phyloP scores from a whole-genome alignment of 1,140 invertebrate genomes.

The Popillia japonica region DNA sequence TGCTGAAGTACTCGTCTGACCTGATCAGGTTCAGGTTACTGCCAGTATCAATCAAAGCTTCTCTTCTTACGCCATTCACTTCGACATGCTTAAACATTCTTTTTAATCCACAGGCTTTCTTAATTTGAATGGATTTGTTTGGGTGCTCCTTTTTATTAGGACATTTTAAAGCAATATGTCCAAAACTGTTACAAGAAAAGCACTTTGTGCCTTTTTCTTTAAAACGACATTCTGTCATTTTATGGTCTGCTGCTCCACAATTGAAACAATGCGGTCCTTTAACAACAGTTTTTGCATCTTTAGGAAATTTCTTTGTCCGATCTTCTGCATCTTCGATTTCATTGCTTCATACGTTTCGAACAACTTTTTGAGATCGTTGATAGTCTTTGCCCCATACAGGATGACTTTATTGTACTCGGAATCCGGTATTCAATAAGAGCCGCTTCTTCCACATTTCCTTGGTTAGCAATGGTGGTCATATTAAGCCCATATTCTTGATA shows the following conservation, averaged over 20 bases:
- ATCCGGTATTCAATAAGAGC: constrained; percentile 10
- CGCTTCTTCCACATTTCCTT: not conserved
- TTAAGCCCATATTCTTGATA: constrained; percentile 15
- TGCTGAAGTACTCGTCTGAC: not conserved
- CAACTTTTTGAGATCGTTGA: not conserved
- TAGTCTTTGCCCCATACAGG: not conserved
- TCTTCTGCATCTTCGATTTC: not conserved
- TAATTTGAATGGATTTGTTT: constrained; percentile 18
- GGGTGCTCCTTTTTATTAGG: not conserved
- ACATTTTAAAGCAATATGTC: constrained; percentile 39
- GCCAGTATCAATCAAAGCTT: constrained; percentile 41
- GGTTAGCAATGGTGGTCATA: constrained; percentile 1
- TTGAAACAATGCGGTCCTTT: not conserved
- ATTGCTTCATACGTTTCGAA: not conserved
- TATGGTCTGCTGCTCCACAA: constrained; percentile 8
- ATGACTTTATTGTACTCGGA: not conserved
- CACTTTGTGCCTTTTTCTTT: constrained; percentile 38
- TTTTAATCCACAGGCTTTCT: not conserved
- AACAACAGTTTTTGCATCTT: not conserved
- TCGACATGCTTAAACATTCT: too few relatives aligned
- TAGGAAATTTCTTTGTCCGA: not conserved
- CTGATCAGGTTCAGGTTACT: constrained; percentile 31
- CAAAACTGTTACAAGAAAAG: constrained; percentile 31
- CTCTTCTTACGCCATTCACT: not conserved
- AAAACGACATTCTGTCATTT: not conserved